Percentiles rank a stretch among this genome's conserved stretches.
phyloP scores from a whole-genome alignment of 2,888 invertebrate species.

The Brenthis ino region DNA sequence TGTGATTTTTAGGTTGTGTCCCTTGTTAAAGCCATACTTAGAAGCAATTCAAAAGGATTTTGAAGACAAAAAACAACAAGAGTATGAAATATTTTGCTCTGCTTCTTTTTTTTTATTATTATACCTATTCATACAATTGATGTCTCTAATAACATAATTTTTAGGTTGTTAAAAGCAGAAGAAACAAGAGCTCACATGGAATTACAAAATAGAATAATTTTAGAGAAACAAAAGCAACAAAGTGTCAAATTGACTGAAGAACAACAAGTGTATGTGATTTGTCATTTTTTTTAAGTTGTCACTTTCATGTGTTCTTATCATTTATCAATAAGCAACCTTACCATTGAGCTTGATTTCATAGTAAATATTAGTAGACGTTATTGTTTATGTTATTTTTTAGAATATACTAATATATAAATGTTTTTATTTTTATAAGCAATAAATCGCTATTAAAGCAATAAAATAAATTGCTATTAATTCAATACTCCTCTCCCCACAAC shows the following conservation, averaged over 20 bases:
- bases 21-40: conserved; percentile 94
- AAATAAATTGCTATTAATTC: too few species aligned
- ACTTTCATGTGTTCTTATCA: neutral
- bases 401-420: neutral
- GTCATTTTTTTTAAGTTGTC: neutral
- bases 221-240: conserved; percentile 85
- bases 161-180: conserved; percentile 77
- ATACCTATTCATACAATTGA: neutral
- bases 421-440: neutral
- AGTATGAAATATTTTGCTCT: conserved; percentile 54
- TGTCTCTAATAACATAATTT: neutral
- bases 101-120: neutral
- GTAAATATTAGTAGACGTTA: too few species aligned
- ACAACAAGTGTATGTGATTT: conserved; percentile 79
- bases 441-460: too few species aligned
- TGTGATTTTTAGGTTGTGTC: conserved; percentile 84
- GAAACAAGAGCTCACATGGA: conserved; percentile 81
- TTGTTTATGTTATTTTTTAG: neutral
- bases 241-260: conserved; percentile 84
- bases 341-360: too few species aligned
- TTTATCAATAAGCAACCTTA: neutral
- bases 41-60: conserved; percentile 95
- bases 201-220: conserved; percentile 82
- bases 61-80: conserved; percentile 86
- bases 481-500: too few species aligned